Evolutionary conservation across 2,113 vertebrate species (phyloP), one percentile per base, ranked within the genome.

Genomic region (Aleadryas rufinucha): DNA sequence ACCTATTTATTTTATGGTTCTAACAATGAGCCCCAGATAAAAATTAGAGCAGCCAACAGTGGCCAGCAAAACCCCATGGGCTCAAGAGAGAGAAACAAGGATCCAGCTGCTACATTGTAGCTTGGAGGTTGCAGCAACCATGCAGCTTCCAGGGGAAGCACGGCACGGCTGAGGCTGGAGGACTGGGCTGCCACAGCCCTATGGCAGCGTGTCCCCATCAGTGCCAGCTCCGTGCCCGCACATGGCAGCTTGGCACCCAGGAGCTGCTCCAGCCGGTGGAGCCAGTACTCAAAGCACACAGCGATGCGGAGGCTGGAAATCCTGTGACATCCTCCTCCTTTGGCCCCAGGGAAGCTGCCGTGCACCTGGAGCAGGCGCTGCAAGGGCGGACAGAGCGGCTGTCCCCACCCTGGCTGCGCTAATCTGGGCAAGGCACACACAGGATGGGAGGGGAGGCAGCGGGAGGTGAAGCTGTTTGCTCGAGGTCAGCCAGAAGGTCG

Each of bases 391-490:
- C 19, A 0, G 75, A 86, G 81, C 0, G 3, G 57, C 91, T 83
- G 70, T 90, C 87, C 77, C 93, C 91, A 94, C 69, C 91, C 96
- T 83, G 84, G 66, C 60, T 74, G 59, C 26, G 28, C 87, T 95
- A 93, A 93, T 95, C 89, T 70, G 63, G 91, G 82, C 93, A 93
- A 91, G 91, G 45, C 93, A 86, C 50, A 83, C 78, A 93, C 91
- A 91, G 95, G 96, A 96, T 93, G 94, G 91, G 94, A 93, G 94
- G 94, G 78, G 81, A 96, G 78, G 78, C 84, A 84, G 53, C 3
- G 3, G 54, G 84, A 93, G 85, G 71, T 94, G 90, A 95, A 94
- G 66, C 64, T 8, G 15, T 53, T 91, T 6, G 0, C 80, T 84
- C 8, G 30, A 83, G 93, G 94, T 95, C 92, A 94, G 66, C 24